Percentiles rank a stretch among this genome's conserved stretches.
phyloP scores from a whole-genome alignment of 2,797 vertebrate species.

The Leptodactylus fallax region DNA sequence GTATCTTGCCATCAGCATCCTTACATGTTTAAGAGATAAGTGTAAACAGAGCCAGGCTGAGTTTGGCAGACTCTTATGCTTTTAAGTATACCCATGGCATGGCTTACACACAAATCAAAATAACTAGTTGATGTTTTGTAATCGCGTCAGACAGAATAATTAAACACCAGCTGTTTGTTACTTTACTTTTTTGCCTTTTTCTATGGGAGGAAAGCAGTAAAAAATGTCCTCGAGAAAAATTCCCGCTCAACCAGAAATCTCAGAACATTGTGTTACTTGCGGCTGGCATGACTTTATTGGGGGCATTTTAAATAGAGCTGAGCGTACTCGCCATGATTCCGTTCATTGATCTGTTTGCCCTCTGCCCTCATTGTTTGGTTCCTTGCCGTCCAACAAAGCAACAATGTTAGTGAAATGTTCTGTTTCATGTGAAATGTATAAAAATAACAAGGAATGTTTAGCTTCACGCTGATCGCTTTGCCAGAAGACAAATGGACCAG shows the following conservation, averaged over 20 bases:
- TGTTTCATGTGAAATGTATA: conserved; percentile 10
- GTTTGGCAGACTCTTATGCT: conserved; percentile 80
- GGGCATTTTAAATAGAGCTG: background rate
- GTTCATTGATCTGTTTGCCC: conserved; percentile 9
- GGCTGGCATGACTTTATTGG: background rate
- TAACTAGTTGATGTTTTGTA: conserved; percentile 92
- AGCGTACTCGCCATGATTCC: background rate
- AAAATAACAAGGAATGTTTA: conserved; percentile 3
- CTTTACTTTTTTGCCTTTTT: conserved; percentile 59
- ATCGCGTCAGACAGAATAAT: conserved; percentile 96
- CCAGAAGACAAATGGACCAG: conserved; percentile 21
- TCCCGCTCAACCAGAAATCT: conserved; percentile 18
- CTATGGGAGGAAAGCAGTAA: conserved; percentile 29
- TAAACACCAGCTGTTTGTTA: conserved; percentile 97
- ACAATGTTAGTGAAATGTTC: background rate
- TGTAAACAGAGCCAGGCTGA: conserved; percentile 76
- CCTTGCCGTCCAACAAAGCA: background rate
- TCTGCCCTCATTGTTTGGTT: conserved; percentile 1
- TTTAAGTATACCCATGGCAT: conserved; percentile 83
- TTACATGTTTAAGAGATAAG: conserved; percentile 79
- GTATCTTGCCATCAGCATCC: conserved; percentile 77
- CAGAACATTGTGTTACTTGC: conserved; percentile 13
- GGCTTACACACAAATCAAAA: conserved; percentile 93
- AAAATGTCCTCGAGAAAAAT: conserved; percentile 54
- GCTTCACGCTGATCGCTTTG: background rate